A percentile compares a stretch with the other conserved stretches of the same genome.
Conservation (phyloP, 1,140 invertebrate species). For the Orchesella cincta region DNA sequence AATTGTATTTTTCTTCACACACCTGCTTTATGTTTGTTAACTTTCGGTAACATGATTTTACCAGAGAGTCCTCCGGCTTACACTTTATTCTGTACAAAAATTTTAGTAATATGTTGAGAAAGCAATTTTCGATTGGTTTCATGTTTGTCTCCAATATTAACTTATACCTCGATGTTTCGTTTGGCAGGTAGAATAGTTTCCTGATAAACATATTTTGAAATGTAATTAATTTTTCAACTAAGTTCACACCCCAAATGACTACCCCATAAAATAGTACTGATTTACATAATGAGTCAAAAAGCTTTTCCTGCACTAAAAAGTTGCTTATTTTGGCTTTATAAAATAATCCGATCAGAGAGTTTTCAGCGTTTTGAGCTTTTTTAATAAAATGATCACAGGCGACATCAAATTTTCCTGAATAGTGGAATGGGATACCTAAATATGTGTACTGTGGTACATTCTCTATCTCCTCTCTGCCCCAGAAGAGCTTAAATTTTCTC, state of each 20-base stretch:
- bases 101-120: background rate
- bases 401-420: background rate
- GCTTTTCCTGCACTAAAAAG: background rate
- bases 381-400: slow-evolving; percentile 19
- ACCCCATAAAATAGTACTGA: slow-evolving; percentile 17
- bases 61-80: background rate
- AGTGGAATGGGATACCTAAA: slow-evolving; percentile 33
- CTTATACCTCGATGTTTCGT: background rate
- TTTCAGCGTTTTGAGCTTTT: slow-evolving; percentile 28
- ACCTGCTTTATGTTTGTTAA: no score
- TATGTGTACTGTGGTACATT: slow-evolving; percentile 28
- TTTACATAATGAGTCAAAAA: slow-evolving; percentile 30
- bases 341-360: background rate
- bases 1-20: no score
- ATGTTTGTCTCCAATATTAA: background rate
- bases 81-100: background rate
- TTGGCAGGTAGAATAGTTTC: background rate
- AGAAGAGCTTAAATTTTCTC: background rate
- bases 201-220: slow-evolving; percentile 24
- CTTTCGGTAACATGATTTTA: background rate
- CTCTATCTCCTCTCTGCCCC: slow-evolving; percentile 20
- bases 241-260: background rate
- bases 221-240: background rate
- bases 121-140: background rate
- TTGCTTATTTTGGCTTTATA: background rate